A percentile compares a stretch with the other conserved stretches of the same genome.
phyloP scores from a whole-genome alignment of 1,140 invertebrate genomes.

The Drosophila nebulosa region DNA sequence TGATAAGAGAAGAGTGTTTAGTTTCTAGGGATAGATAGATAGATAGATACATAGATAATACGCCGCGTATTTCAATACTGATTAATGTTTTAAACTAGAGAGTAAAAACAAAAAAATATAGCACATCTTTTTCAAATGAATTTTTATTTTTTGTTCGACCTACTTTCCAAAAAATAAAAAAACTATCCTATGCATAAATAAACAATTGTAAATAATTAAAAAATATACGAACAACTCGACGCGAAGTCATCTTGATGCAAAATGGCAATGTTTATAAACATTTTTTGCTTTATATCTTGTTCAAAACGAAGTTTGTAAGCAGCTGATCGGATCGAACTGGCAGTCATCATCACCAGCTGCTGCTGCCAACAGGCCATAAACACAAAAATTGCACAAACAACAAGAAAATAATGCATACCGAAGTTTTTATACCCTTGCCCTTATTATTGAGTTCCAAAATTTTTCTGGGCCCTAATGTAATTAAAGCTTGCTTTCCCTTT shows the following conservation, averaged over 20 bases:
- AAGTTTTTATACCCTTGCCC: too few species aligned
- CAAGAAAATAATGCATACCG: too few species aligned
- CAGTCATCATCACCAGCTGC: neutral
- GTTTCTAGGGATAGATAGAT: neutral
- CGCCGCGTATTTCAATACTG: neutral
- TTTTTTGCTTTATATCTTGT: neutral
- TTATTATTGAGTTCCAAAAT: too few species aligned
- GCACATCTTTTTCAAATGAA: too few species aligned
- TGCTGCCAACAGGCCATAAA: neutral
- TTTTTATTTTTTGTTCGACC: neutral
- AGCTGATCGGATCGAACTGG: neutral
- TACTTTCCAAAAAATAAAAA: neutral
- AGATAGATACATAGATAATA: neutral
- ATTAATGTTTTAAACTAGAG: neutral
- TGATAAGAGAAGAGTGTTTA: neutral
- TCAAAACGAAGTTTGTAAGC: neutral
- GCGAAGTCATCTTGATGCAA: neutral
- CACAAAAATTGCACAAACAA: neutral
- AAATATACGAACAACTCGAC: neutral
- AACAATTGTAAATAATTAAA: neutral
- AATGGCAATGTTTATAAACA: neutral
- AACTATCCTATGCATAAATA: neutral
- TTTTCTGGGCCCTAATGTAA: too few species aligned
- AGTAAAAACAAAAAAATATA: too few species aligned
- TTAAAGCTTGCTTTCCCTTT: too few species aligned